Conservation (phyloP, 2,797 vertebrate genomes). For the Spinibarbus caldwelli region DNA sequence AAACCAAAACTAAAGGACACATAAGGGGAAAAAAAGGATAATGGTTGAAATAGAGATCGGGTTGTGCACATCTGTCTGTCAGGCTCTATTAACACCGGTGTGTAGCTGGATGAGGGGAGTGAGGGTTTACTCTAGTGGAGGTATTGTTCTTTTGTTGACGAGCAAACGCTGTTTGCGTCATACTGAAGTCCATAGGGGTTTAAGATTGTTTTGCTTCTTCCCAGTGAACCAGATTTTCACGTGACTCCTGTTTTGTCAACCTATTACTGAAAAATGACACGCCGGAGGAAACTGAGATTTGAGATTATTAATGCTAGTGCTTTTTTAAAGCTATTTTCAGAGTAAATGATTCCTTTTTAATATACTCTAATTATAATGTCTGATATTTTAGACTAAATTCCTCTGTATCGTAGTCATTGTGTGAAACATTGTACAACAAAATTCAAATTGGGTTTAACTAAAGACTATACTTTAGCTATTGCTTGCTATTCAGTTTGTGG, state of each 20-base stretch:
- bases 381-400: no score
- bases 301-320: neutral
- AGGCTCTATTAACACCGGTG: constrained; percentile 24
- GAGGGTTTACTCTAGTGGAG: constrained; percentile 27
- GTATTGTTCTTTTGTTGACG: constrained; percentile 50
- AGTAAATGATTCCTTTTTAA: neutral
- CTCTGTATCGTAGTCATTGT: no score
- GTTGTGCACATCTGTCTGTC: constrained; percentile 47
- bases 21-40: constrained; percentile 11
- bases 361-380: neutral
- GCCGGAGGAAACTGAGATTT: constrained; percentile 18
- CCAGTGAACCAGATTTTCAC: constrained; percentile 36
- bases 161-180: constrained; percentile 50
- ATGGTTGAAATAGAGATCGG: constrained; percentile 28
- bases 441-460: no score
- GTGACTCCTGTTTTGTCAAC: constrained; percentile 31
- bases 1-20: constrained; percentile 23
- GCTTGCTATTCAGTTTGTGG: neutral
- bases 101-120: constrained; percentile 35
- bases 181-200: constrained; percentile 41
- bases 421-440: no score
- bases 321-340: neutral
- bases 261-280: constrained; percentile 33
- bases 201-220: constrained; percentile 50
- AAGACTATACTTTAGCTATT: no score